Conservation (phyloP, 2,888 invertebrate species). For the Cerastis rubricosa region DNA sequence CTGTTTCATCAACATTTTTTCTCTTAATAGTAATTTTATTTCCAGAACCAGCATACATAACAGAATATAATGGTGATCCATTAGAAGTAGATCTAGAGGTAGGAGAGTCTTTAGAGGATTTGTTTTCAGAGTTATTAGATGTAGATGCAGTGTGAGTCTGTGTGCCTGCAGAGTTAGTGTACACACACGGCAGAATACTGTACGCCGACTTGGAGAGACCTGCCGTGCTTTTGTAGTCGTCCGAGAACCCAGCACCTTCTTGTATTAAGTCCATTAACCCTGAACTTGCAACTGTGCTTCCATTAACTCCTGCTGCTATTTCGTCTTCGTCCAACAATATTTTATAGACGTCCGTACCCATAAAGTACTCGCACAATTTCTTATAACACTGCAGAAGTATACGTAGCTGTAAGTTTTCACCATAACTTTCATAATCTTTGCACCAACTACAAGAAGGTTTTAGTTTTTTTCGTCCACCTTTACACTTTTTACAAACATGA, state of each 20-base stretch:
- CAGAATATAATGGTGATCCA: slow-evolving; percentile 92
- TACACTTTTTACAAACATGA: slow-evolving; percentile 96
- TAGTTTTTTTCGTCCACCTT: slow-evolving; percentile 95
- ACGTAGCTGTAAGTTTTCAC: slow-evolving; percentile 95
- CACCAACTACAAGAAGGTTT: slow-evolving; percentile 97
- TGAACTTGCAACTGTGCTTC: slow-evolving; percentile 87
- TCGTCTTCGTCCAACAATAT: slow-evolving; percentile 90
- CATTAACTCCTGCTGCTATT: slow-evolving; percentile 88
- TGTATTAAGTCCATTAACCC: slow-evolving; percentile 94
- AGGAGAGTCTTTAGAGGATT: slow-evolving; percentile 83
- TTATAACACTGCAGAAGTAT: slow-evolving; percentile 97
- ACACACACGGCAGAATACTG: slow-evolving; percentile 94
- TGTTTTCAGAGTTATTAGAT: slow-evolving; percentile 79
- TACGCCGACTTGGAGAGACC: slow-evolving; percentile 94
- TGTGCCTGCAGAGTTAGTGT: slow-evolving; percentile 91
- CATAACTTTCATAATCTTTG: slow-evolving; percentile 95
- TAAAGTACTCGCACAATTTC: slow-evolving; percentile 96
- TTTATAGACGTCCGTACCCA: slow-evolving; percentile 93
- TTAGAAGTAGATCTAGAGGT: slow-evolving; percentile 84
- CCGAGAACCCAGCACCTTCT: slow-evolving; percentile 95
- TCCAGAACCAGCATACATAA: slow-evolving; percentile 95
- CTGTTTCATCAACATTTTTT: slow-evolving; percentile 92
- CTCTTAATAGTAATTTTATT: slow-evolving; percentile 96
- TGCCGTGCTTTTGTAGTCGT: slow-evolving; percentile 93
- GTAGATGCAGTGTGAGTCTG: slow-evolving; percentile 84